These are phyloP conservation scores for Pagetopsis macropterus DNA, from an alignment of 2,797 vertebrate genomes.

Conservation along the genomic window DNA sequence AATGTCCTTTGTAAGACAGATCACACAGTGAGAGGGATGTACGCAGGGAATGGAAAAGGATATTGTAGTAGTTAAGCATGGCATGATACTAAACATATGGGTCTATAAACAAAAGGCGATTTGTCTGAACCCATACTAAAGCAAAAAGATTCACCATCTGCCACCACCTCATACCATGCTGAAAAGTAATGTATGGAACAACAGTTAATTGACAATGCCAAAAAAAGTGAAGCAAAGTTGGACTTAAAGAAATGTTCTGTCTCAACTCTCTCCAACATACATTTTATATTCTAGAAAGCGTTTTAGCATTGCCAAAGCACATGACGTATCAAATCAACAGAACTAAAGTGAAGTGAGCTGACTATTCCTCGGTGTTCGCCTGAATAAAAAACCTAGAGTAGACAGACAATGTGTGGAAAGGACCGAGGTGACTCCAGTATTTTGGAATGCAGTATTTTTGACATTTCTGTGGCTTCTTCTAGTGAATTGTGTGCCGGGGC, in stretches of 20 bases:
- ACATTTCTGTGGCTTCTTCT: too few relatives aligned
- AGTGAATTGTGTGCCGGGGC: too few relatives aligned
- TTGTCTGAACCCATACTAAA: constrained; percentile 22
- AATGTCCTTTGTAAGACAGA: constrained; percentile 14
- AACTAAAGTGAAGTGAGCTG: neutral
- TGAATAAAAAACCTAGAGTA: too few relatives aligned
- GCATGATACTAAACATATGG: constrained; percentile 1
- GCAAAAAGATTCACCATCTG: neutral
- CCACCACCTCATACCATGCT: neutral
- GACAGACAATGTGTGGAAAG: too few relatives aligned
- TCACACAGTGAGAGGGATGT: neutral
- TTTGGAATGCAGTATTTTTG: too few relatives aligned
- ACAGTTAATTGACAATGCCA: neutral
- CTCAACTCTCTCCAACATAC: neutral
- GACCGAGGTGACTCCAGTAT: too few relatives aligned
- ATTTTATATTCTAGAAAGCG: neutral
- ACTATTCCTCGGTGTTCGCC: neutral
- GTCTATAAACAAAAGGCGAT: constrained; percentile 1
- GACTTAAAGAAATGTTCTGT: constrained; percentile 17
- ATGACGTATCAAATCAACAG: neutral
- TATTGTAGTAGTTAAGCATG: constrained; percentile 4
- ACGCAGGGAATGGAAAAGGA: constrained; percentile 1
- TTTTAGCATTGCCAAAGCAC: neutral
- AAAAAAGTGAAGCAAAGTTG: constrained; percentile 3
- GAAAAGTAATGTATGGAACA: neutral